Conservation (phyloP, 2,797 vertebrate genomes). For the Enteromius afrohamiltoni region DNA sequence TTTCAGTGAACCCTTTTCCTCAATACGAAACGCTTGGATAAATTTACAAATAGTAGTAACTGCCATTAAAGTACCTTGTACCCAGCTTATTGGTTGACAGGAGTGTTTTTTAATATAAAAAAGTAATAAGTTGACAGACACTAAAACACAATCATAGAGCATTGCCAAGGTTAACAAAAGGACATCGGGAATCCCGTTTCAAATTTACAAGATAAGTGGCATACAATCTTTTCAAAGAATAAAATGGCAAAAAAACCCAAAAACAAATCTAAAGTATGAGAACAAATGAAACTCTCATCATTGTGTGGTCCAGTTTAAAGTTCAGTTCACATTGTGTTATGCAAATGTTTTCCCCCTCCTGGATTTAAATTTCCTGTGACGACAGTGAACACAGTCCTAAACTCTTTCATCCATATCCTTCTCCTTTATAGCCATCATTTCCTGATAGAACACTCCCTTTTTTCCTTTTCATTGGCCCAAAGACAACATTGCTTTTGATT, state of each 20-base stretch:
- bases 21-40: slow-evolving; percentile 74
- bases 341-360: slow-evolving; percentile 74
- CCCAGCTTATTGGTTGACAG: slow-evolving; percentile 89
- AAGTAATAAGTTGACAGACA: slow-evolving; percentile 86
- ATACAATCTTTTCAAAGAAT: slow-evolving; percentile 79
- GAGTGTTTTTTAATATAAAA: slow-evolving; percentile 88
- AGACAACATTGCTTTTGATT: slow-evolving; percentile 77
- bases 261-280: slow-evolving; percentile 63
- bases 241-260: slow-evolving; percentile 60
- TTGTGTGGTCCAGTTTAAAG: slow-evolving; percentile 80
- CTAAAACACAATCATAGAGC: slow-evolving; percentile 82
- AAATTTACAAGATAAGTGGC: slow-evolving; percentile 77
- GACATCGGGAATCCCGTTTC: slow-evolving; percentile 55
- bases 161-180: slow-evolving; percentile 73
- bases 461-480: slow-evolving; percentile 65
- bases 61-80: slow-evolving; percentile 86
- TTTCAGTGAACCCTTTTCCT: slow-evolving; percentile 75
- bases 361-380: slow-evolving; percentile 60
- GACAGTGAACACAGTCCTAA: slow-evolving; percentile 56
- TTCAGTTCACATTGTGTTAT: slow-evolving; percentile 83
- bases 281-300: slow-evolving; percentile 68
- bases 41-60: slow-evolving; percentile 74
- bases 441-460: slow-evolving; percentile 72
- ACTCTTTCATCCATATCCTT: slow-evolving; percentile 63
- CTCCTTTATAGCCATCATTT: slow-evolving; percentile 66